phyloP scores from a whole-genome alignment of 2,113 vertebrate species.

The Vidua macroura region DNA sequence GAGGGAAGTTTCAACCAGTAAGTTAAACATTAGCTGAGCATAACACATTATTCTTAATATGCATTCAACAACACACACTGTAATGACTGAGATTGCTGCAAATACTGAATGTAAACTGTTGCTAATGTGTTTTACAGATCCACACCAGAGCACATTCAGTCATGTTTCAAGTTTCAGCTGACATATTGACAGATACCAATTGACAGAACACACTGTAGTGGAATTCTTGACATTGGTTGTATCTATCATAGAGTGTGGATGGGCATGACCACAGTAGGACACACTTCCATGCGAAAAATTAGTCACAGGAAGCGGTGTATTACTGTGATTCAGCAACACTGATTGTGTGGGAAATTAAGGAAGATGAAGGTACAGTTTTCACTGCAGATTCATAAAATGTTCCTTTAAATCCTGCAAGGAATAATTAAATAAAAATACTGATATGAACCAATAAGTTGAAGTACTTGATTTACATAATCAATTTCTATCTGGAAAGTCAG shows the following conservation, averaged over 20 bases:
- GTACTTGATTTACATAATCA: constrained; percentile 51
- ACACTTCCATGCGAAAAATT: constrained; percentile 24
- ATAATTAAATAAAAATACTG: constrained; percentile 26
- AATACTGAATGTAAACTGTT: constrained; percentile 43
- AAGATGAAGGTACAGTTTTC: not conserved
- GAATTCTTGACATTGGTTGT: constrained; percentile 6
- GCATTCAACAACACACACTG: constrained; percentile 29
- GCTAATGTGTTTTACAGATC: constrained; percentile 24
- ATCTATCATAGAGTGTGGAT: not conserved
- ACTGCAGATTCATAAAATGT: not conserved
- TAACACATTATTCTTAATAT: constrained; percentile 34
- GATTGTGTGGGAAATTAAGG: constrained; percentile 17
- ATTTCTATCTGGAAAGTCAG: constrained; percentile 36
- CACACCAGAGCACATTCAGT: not conserved
- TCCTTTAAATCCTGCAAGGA: constrained; percentile 4
- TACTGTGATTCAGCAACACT: not conserved
- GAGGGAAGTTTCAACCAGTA: not conserved
- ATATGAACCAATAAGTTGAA: constrained; percentile 22
- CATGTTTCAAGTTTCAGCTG: constrained; percentile 31
- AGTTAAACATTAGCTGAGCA: constrained; percentile 33
- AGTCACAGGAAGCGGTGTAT: not conserved
- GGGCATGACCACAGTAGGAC: constrained; percentile 20
- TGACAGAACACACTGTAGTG: not conserved
- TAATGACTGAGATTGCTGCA: not conserved
- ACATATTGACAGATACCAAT: constrained; percentile 53